These are phyloP conservation scores for Acleris literana DNA, from an alignment of 2,888 invertebrate genomes.

Conservation along the genomic window DNA sequence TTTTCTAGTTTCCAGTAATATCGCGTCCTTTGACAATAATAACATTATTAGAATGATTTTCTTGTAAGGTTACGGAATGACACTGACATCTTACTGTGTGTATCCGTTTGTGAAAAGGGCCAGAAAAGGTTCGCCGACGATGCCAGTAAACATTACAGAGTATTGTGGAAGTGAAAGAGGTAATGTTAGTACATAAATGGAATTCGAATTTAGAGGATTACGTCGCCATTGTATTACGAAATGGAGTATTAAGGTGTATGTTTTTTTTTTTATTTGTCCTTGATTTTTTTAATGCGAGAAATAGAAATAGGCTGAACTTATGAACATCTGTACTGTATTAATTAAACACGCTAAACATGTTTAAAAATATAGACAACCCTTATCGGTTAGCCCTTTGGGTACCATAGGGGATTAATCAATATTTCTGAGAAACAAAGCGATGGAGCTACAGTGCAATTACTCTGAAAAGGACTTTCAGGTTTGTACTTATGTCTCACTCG, in stretches of 20 bases:
- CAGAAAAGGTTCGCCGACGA: constrained; percentile 49
- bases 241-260: background rate
- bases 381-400: too few species aligned
- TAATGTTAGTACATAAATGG: constrained; percentile 56
- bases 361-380: too few species aligned
- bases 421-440: too few species aligned
- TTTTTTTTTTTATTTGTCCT: constrained; percentile 9
- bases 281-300: background rate
- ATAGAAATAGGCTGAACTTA: too few species aligned
- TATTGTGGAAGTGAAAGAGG: constrained; percentile 61
- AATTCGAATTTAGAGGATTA: constrained; percentile 65
- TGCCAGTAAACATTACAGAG: constrained; percentile 58
- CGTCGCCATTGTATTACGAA: constrained; percentile 47
- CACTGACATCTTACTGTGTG: constrained; percentile 31
- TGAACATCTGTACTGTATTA: too few species aligned
- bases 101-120: constrained; percentile 39
- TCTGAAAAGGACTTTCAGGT: too few species aligned
- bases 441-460: too few species aligned
- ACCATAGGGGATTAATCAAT: too few species aligned
- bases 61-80: constrained; percentile 20
- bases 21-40: constrained; percentile 8
- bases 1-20: background rate
- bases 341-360: too few species aligned
- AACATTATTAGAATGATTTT: constrained; percentile 22
- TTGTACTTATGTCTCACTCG: too few species aligned